Evolutionary conservation across 2,888 invertebrate species (phyloP), one percentile per base, ranked within the genome.

Genomic region (Amiota minor): DNA sequence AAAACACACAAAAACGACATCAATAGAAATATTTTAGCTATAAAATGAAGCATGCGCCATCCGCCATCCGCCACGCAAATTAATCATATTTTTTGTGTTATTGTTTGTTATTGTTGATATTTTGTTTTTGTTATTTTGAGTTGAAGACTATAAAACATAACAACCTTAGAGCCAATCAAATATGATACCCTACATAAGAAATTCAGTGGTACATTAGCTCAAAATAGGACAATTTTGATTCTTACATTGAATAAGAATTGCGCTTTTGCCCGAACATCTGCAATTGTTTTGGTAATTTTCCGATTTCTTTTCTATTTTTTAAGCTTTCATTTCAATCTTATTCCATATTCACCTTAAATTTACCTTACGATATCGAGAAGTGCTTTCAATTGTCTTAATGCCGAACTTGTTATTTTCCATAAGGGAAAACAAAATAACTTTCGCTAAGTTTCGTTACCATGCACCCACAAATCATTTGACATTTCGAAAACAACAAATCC

Each of bases 381-480:
- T 35, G 35, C 35, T 35, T 35, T 35, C 6, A 35, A 35, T 4
- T 35, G 2, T 35, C 35, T 35, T 35, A 35, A 35, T 35, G 35
- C 35, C 35, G 35, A 35, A 35, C 35, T 35, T 35, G 53, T 53
- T 53, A 16, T 20, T 59, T 18, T 16, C 59, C 20, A 20, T 59
- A 11, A 50, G 3, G 53, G 53, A n/a, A 35, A 35, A 35, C 35
- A 20, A 53, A 14, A 68, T 50, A 20, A 68, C 67, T 68, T 68
- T 68, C 67, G 23, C n/a, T 62, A 53, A 11, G n/a, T 8, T 47
- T 16, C 65, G 65, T 65, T 35, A 47, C 65, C 20, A 65, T 16
- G 67, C 23, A 49, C 71, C 46, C 71, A 71, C 77, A 84, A 84
- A 84, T 85, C 85, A 83, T 83, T 83, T 83, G 83, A 83, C 83